Percentiles rank a stretch among this genome's conserved stretches.
Conservation (phyloP, 2,797 vertebrate genomes). For the Falco columbarius region DNA sequence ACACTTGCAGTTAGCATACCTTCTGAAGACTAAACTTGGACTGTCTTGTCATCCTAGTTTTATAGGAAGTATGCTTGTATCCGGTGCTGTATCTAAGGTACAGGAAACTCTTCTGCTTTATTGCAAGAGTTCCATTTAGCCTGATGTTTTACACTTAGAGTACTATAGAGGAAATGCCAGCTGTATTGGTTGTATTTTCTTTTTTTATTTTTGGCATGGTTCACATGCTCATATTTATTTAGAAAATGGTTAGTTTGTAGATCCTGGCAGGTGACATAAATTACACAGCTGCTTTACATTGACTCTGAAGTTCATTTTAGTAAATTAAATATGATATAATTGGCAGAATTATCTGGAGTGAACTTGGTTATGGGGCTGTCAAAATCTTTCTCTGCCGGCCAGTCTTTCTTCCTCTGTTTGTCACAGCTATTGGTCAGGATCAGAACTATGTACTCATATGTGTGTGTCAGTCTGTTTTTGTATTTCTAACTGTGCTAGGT, state of each 20-base stretch:
- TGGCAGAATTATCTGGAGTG: background rate
- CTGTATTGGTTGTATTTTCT: background rate
- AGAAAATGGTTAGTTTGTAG: background rate
- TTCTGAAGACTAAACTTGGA: background rate
- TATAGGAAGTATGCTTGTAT: background rate
- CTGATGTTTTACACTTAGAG: background rate
- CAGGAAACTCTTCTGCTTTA: background rate
- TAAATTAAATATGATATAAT: background rate
- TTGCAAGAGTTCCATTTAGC: background rate
- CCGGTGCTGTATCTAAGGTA: background rate
- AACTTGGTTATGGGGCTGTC: background rate
- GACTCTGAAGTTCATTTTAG: background rate
- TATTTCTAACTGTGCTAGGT: background rate
- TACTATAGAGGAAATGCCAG: background rate
- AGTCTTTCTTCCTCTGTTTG: background rate
- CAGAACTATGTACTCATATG: background rate
- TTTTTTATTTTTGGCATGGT: background rate
- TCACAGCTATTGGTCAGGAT: background rate
- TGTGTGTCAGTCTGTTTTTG: background rate
- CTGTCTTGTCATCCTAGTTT: background rate
- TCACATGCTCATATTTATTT: background rate
- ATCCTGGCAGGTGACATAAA: background rate
- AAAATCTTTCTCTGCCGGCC: background rate
- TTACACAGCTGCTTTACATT: background rate
- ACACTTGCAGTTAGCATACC: background rate